These are phyloP conservation scores for Synanthedon formicaeformis DNA, from an alignment of 2,888 invertebrate genomes.

Conservation along the genomic window DNA sequence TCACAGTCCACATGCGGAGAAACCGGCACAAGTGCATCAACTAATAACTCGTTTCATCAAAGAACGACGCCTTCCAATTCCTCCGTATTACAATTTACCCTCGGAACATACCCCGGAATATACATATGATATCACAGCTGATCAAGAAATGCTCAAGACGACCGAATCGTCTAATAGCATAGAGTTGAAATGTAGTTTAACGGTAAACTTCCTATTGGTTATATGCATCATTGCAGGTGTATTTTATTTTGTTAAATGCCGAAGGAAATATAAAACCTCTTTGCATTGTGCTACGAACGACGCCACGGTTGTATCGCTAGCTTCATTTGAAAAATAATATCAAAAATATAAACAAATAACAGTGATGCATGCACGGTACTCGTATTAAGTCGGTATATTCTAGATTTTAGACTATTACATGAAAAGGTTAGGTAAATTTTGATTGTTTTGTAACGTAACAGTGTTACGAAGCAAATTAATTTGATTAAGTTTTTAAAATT, in stretches of 20 bases:
- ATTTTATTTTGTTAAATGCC: slow-evolving; percentile 26
- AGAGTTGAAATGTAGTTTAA: slow-evolving; percentile 31
- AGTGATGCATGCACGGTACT: too few species aligned
- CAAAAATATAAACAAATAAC: too few species aligned
- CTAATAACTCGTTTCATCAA: slow-evolving; percentile 35
- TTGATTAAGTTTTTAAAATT: too few species aligned
- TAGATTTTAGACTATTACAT: too few species aligned
- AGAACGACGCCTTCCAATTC: slow-evolving; percentile 19
- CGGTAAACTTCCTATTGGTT: slow-evolving; percentile 35
- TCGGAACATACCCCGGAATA: not conserved
- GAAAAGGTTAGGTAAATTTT: too few species aligned
- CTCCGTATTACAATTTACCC: slow-evolving; percentile 1
- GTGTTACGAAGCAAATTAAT: too few species aligned
- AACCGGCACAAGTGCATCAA: slow-evolving; percentile 56
- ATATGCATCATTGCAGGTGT: slow-evolving; percentile 20
- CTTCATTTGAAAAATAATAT: not conserved
- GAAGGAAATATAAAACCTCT: slow-evolving; percentile 25
- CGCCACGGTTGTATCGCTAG: slow-evolving; percentile 3
- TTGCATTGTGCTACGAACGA: slow-evolving; percentile 30
- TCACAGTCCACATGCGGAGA: slow-evolving; percentile 74
- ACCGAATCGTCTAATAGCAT: slow-evolving; percentile 8
- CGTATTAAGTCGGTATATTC: too few species aligned
- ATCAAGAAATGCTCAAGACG: too few species aligned
- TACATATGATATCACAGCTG: slow-evolving; percentile 2
- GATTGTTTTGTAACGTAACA: too few species aligned